Evolutionary conservation across 2,888 invertebrate species (phyloP).

Genomic region (Dorcus parallelipipedus): DNA sequence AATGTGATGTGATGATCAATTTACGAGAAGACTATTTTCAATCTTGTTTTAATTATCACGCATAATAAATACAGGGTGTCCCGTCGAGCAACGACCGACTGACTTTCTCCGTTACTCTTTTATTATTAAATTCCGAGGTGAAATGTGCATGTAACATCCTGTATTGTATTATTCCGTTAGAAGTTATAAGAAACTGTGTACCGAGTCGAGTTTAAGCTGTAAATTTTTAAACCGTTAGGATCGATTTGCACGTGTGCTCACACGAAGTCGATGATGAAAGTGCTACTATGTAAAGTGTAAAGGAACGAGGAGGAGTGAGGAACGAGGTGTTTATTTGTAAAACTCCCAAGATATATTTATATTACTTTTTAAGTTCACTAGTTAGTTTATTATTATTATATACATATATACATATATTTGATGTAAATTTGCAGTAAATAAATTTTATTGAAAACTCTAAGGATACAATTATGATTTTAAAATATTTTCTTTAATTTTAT

Average conservation of each 20-base stretch:
- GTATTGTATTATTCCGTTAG: too few relatives aligned
- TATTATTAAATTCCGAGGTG: too few relatives aligned
- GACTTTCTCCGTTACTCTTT: too few relatives aligned
- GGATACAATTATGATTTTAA: constrained; percentile 37
- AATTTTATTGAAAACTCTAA: constrained; percentile 15
- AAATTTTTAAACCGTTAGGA: too few relatives aligned
- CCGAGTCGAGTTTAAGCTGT: too few relatives aligned
- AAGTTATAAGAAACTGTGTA: too few relatives aligned
- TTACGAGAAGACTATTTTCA: background rate
- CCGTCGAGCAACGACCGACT: too few relatives aligned
- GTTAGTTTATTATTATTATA: constrained; percentile 5
- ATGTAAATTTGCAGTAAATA: constrained; percentile 29
- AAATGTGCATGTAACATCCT: too few relatives aligned
- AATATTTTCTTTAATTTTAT: constrained; percentile 20
- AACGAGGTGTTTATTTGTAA: background rate
- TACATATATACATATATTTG: constrained; percentile 21
- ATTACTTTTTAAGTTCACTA: background rate
- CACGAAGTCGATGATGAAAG: background rate
- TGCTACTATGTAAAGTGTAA: background rate
- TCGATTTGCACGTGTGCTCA: too few relatives aligned
- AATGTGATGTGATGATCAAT: too few relatives aligned
- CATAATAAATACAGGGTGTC: too few relatives aligned
- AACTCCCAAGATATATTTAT: background rate
- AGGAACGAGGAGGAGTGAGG: background rate
- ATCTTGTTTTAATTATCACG: background rate